Evolutionary conservation across 2,797 vertebrate genomes (phyloP).

Genomic region (Bucorvus abyssinicus): DNA sequence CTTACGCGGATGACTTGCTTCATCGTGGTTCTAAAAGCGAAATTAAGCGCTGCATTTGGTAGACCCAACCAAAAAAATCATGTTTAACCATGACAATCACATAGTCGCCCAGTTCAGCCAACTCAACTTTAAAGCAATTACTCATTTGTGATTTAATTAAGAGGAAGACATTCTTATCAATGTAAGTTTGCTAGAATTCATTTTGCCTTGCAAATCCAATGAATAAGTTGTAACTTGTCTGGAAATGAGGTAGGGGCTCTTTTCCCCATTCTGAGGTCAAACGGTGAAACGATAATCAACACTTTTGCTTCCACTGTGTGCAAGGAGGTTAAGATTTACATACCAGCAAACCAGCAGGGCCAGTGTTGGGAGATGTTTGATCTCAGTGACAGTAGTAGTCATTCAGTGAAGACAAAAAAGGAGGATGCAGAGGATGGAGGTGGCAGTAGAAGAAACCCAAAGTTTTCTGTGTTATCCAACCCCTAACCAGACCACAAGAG

Average conservation of each 20-base stretch:
- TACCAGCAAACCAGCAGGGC: conserved; percentile 78
- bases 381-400: conserved; percentile 76
- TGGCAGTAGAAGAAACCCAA: conserved; percentile 77
- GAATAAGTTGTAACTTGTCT: not conserved
- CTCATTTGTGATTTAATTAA: conserved; percentile 32
- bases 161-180: conserved; percentile 31
- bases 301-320: conserved; percentile 72
- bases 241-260: conserved; percentile 48
- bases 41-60: not conserved
- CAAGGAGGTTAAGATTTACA: conserved; percentile 76
- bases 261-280: conserved; percentile 34
- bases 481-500: conserved; percentile 80
- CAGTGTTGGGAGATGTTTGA: conserved; percentile 77
- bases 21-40: conserved; percentile 24
- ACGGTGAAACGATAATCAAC: conserved; percentile 41
- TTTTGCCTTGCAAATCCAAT: conserved; percentile 32
- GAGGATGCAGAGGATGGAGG: conserved; percentile 79
- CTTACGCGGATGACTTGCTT: not conserved
- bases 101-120: not conserved
- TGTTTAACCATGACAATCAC: not conserved
- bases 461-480: conserved; percentile 78
- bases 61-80: not conserved
- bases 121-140: conserved; percentile 36
- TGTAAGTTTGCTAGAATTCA: conserved; percentile 37
- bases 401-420: conserved; percentile 80